Evolutionary conservation across 2,113 vertebrate genomes (phyloP).

Genomic region (Antennarius striatus): DNA sequence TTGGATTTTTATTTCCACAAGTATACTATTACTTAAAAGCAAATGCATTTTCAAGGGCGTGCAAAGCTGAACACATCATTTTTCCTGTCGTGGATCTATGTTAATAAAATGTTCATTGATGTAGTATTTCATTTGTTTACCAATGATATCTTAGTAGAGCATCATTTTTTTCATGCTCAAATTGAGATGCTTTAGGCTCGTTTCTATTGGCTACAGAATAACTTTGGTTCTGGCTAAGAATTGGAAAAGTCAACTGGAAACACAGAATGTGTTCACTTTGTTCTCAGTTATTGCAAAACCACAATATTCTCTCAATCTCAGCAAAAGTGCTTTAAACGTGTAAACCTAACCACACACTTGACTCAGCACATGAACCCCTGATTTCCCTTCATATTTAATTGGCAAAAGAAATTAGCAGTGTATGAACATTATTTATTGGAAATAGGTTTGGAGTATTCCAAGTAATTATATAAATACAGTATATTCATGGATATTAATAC

Average conservation of each 20-base stretch:
- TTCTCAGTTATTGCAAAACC: conserved; percentile 6
- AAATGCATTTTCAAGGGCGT: neutral
- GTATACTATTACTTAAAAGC: neutral
- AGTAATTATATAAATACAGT: too few relatives aligned
- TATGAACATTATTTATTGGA: neutral
- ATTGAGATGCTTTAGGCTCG: neutral
- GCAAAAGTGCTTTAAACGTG: neutral
- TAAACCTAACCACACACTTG: neutral
- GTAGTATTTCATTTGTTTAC: too few relatives aligned
- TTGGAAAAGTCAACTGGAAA: neutral
- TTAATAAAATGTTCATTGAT: too few relatives aligned
- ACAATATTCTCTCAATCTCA: neutral
- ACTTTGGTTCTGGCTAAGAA: neutral
- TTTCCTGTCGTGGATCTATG: too few relatives aligned
- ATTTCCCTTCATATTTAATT: neutral
- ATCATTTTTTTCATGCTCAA: neutral
- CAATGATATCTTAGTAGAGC: too few relatives aligned
- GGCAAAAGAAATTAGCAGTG: neutral
- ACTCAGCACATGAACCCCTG: neutral
- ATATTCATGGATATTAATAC: too few relatives aligned
- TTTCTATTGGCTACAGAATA: neutral
- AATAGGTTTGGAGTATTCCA: too few relatives aligned
- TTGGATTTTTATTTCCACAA: neutral
- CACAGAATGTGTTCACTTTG: neutral
- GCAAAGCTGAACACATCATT: neutral